Evolutionary conservation across 2,113 vertebrate genomes (phyloP), one percentile per base, ranked within the genome.

Genomic region (Cettia cetti): DNA sequence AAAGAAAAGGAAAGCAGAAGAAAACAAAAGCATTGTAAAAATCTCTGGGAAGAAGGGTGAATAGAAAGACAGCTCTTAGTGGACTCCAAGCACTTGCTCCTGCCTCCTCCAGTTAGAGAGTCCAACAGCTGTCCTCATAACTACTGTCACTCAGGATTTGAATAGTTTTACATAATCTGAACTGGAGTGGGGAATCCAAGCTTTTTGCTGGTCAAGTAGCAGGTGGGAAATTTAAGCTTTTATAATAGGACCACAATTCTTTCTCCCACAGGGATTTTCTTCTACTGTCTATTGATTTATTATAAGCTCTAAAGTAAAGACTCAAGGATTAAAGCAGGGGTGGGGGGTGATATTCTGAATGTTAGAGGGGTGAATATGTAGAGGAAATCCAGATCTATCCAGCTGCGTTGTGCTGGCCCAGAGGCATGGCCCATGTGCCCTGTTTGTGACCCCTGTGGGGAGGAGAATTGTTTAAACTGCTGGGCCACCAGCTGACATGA

Each of bases 151-250:
- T 97, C 94, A 97, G 95, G 95, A 97, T 97, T 96, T 96, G 81
- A 96, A 95, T 97, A 97, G 90, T 95, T 97, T 97, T 96, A 93
- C 95, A 95, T 97, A 97, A 97, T 97, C 88, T 93, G 65, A 45
- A 60, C 81, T 80, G 54, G 75, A 97, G 86, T 82, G 83, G 70
- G 61, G 78, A 92, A 86, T 88, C 80, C 63, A 94, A 81, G 94
- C 86, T 72, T 94, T 86, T 92, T 82, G 59, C 90, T 96, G 83
- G 91, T 95, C 91, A 95, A 96, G 88, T 96, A 86, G 93, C 95
- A 97, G 96, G 95, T 97, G 97, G 90, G 86, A 91, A 94, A 90
- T 94, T 96, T 93, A 94, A 88, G 89, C 86, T 92, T 96, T 95
- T 70, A 66, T 83, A 95, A 53, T 23, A 95, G 82, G 52, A 56